phyloP scores from a whole-genome alignment of 2,797 vertebrate genomes.

The Novumbra hubbsi region DNA sequence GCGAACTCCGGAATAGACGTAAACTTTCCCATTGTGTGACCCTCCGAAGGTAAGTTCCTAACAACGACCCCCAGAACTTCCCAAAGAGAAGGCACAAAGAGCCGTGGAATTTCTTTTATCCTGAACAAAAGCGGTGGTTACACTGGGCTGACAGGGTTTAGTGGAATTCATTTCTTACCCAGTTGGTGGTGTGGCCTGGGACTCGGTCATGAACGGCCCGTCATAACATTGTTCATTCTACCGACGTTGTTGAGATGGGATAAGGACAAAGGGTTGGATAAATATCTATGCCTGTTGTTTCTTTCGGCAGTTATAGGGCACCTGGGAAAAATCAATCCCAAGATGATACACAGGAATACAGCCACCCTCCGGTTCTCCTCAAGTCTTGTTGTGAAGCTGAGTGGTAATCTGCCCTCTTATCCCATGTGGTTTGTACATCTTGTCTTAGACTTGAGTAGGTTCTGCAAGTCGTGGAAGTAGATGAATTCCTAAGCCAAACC shows the following conservation, averaged over 20 bases:
- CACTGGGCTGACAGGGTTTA: conserved; percentile 68
- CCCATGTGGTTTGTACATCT: too few relatives aligned
- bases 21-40: conserved; percentile 71
- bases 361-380: conserved; percentile 28
- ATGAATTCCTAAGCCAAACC: neutral
- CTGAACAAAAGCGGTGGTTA: conserved; percentile 73
- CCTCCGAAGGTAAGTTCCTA: conserved; percentile 62
- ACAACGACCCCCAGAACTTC: conserved; percentile 64
- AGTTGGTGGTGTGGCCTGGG: conserved; percentile 77
- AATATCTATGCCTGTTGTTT: conserved; percentile 66
- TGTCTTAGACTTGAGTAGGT: too few relatives aligned
- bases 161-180: conserved; percentile 79
- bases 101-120: conserved; percentile 76
- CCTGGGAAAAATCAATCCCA: conserved; percentile 66
- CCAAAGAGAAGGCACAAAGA: conserved; percentile 68
- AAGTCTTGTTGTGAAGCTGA: neutral
- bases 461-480: neutral
- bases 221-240: conserved; percentile 79
- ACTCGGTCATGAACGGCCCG: conserved; percentile 71
- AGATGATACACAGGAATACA: conserved; percentile 58
- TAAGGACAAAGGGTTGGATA: conserved; percentile 64
- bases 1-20: conserved; percentile 71
- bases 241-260: conserved; percentile 54
- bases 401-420: too few relatives aligned
- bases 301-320: conserved; percentile 60